Percentiles rank a stretch among this genome's conserved stretches.
Conservation (phyloP, 2,888 invertebrate species). For the Yponomeuta sedellus region DNA sequence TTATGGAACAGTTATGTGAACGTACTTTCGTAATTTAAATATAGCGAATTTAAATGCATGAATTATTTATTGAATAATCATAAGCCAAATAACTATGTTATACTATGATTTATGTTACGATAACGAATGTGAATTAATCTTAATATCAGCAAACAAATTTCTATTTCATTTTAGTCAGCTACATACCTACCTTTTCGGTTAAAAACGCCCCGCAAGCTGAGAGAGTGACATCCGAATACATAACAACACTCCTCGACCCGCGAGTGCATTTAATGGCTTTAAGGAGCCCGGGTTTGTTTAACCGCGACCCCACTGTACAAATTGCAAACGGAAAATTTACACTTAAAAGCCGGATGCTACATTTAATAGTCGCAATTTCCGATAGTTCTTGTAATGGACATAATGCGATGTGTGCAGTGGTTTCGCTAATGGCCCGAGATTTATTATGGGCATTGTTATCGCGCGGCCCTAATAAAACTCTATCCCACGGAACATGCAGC, state of each 20-base stretch:
- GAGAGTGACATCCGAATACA: conserved; percentile 28
- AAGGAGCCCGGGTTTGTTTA: conserved; percentile 15
- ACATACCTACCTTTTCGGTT: conserved; percentile 22
- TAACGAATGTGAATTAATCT: too few relatives aligned
- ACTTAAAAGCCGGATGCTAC: conserved; percentile 70
- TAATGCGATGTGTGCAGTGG: conserved; percentile 46
- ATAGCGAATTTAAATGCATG: too few relatives aligned
- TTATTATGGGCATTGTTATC: conserved; percentile 24
- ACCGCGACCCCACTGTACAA: conserved; percentile 43
- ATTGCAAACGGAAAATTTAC: conserved; percentile 73
- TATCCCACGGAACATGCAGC: not conserved
- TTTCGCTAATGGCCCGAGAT: conserved; percentile 37
- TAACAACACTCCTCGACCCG: conserved; percentile 21
- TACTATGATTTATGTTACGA: too few relatives aligned
- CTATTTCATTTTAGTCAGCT: conserved; percentile 11
- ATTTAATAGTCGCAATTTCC: conserved; percentile 69
- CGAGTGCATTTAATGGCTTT: conserved; percentile 36
- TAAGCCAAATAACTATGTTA: too few relatives aligned
- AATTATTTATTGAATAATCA: too few relatives aligned
- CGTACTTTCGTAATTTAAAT: too few relatives aligned
- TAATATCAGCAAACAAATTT: too few relatives aligned
- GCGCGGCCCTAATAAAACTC: conserved; percentile 4
- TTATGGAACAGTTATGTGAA: too few relatives aligned
- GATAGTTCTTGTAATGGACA: conserved; percentile 52
- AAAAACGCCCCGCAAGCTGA: conserved; percentile 11